Evolutionary conservation across 2,797 vertebrate genomes (phyloP).

Genomic region (Anomalospiza imberbis): DNA sequence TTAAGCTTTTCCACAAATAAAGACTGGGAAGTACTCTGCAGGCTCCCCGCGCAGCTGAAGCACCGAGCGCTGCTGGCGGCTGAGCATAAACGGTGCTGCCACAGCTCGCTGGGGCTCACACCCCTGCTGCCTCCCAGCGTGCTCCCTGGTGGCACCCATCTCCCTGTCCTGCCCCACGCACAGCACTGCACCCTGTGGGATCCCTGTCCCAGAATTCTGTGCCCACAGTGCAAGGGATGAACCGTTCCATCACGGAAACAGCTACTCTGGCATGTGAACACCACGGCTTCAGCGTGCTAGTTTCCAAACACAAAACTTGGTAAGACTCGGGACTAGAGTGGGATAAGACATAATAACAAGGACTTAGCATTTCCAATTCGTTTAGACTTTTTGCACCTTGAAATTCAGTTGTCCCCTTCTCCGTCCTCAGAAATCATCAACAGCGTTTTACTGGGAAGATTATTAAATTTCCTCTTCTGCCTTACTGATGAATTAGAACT

Average conservation of each 20-base stretch:
- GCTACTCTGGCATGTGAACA: not conserved
- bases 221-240: not conserved
- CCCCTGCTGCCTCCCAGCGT: not conserved
- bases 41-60: not conserved
- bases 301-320: not conserved
- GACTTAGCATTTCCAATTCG: not conserved
- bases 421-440: not conserved
- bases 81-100: not conserved
- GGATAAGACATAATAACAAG: not conserved
- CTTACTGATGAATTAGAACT: slow-evolving; percentile 18
- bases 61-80: not conserved
- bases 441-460: not conserved
- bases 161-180: not conserved
- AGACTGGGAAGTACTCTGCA: slow-evolving; percentile 20
- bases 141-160: not conserved
- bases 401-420: not conserved
- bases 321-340: accelerated
- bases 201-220: not conserved
- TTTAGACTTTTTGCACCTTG: not conserved
- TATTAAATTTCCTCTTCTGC: not conserved
- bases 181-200: not conserved
- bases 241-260: not conserved
- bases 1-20: slow-evolving; percentile 65
- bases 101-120: not conserved
- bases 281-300: accelerated